Percentiles rank a stretch among this genome's conserved stretches.
phyloP scores from a whole-genome alignment of 2,888 invertebrate genomes.

The Drosophila austrosaltans region DNA sequence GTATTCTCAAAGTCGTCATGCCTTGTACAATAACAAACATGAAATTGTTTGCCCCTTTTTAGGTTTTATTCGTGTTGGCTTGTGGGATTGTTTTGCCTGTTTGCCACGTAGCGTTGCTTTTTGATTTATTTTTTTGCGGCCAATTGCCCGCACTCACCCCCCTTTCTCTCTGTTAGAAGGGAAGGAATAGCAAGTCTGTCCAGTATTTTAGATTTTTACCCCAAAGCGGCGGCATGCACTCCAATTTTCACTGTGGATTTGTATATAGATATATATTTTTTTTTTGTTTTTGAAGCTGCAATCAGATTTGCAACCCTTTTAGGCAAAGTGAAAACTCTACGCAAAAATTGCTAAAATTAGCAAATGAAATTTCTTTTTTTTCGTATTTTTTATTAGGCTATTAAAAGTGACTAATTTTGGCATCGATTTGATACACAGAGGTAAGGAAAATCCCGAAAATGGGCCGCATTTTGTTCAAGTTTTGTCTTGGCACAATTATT shows the following conservation, averaged over 20 bases:
- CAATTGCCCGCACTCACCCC: constrained; percentile 26
- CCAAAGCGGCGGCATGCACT: constrained; percentile 30
- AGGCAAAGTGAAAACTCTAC: constrained; percentile 41
- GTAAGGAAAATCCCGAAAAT: constrained; percentile 23
- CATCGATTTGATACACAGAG: constrained; percentile 43
- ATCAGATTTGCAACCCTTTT: constrained; percentile 49
- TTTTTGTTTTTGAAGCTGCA: constrained; percentile 20
- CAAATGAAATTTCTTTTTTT: constrained; percentile 41
- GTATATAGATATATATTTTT: neutral
- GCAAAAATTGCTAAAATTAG: constrained; percentile 52
- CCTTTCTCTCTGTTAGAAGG: neutral
- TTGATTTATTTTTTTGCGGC: constrained; percentile 72
- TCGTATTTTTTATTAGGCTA: constrained; percentile 22
- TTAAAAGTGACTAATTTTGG: constrained; percentile 38
- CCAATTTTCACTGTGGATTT: constrained; percentile 45
- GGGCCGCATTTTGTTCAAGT: constrained; percentile 30
- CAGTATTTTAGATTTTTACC: constrained; percentile 29
- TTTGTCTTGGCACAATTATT: constrained; percentile 53
- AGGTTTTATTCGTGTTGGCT: constrained; percentile 1
- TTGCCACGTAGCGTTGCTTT: constrained; percentile 45
- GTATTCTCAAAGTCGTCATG: neutral
- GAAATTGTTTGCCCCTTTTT: constrained; percentile 43
- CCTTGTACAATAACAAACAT: neutral
- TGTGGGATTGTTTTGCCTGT: constrained; percentile 27
- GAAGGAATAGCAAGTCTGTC: neutral